phyloP scores from a whole-genome alignment of 2,888 invertebrate species.

The Ophonus ardosiacus region DNA sequence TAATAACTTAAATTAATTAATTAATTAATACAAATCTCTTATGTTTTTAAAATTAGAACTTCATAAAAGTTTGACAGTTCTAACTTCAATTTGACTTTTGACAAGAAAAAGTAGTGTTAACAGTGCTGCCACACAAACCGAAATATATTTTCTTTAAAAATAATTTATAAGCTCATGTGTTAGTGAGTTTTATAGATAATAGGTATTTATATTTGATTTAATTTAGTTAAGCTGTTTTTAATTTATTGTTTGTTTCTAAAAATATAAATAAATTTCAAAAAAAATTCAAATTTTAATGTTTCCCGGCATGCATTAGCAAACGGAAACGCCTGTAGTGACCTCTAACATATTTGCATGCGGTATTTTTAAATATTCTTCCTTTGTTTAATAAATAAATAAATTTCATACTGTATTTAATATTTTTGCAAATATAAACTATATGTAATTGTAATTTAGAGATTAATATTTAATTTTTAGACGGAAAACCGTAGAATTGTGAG shows the following conservation, averaged over 20 bases:
- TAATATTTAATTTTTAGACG: background rate
- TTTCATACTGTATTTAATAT: background rate
- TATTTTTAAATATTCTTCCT: slow-evolving; percentile 61
- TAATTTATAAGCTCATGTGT: too few relatives aligned
- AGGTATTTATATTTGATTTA: too few relatives aligned
- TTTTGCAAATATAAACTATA: background rate
- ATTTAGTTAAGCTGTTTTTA: too few relatives aligned
- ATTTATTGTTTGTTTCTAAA: too few relatives aligned
- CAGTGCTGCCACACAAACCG: background rate
- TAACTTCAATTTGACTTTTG: background rate
- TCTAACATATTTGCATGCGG: slow-evolving; percentile 54
- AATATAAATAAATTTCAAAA: too few relatives aligned
- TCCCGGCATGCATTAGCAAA: slow-evolving; percentile 22
- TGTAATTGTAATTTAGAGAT: slow-evolving; percentile 2
- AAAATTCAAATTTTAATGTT: background rate
- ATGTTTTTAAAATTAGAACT: background rate
- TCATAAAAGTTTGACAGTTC: slow-evolving; percentile 20
- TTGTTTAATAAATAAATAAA: slow-evolving; percentile 59
- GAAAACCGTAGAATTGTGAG: background rate
- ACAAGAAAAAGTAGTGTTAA: too few relatives aligned
- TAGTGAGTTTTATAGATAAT: too few relatives aligned
- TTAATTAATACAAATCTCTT: background rate
- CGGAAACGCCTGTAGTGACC: slow-evolving; percentile 49
- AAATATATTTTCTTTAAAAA: slow-evolving; percentile 21
- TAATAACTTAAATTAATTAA: background rate